Percentiles rank a stretch among this genome's conserved stretches.
phyloP scores from a whole-genome alignment of 2,797 vertebrate species.

The Tokudaia muenninki region DNA sequence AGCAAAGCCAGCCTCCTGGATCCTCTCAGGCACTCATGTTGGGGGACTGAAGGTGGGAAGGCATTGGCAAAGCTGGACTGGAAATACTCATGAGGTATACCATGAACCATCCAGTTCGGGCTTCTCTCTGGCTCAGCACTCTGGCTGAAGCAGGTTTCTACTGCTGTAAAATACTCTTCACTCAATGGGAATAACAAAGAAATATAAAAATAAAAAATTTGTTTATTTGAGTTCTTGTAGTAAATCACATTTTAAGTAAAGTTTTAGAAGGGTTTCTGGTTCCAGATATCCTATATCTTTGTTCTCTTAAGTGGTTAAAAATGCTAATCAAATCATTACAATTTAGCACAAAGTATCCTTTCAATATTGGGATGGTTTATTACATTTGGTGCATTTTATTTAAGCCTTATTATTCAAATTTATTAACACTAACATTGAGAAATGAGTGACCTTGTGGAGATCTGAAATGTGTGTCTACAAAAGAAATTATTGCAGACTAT shows the following conservation, averaged over 20 bases:
- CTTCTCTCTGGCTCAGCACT: neutral
- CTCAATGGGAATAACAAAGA: neutral
- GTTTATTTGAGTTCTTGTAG: neutral
- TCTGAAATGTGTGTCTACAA: neutral
- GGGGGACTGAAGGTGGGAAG: too few relatives aligned
- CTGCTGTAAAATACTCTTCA: neutral
- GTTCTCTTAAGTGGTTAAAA: constrained; percentile 22
- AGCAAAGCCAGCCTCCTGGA: neutral
- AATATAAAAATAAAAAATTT: neutral
- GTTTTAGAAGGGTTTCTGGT: neutral
- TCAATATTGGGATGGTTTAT: neutral
- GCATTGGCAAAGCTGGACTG: neutral
- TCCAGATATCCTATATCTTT: neutral
- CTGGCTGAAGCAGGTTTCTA: neutral
- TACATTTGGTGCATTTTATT: neutral
- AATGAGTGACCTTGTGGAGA: constrained; percentile 22
- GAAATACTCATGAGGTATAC: neutral
- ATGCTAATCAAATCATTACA: neutral
- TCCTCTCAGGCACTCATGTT: neutral
- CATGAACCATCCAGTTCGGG: rapidly evolving
- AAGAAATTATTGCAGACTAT: neutral
- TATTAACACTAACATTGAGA: constrained; percentile 28
- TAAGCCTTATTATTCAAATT: constrained; percentile 13
- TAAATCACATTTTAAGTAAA: neutral
- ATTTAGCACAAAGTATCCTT: constrained; percentile 1